A percentile compares a stretch with the other conserved stretches of the same genome.
phyloP scores from a whole-genome alignment of 2,113 vertebrate species.

The Vulpes ferrilata region DNA sequence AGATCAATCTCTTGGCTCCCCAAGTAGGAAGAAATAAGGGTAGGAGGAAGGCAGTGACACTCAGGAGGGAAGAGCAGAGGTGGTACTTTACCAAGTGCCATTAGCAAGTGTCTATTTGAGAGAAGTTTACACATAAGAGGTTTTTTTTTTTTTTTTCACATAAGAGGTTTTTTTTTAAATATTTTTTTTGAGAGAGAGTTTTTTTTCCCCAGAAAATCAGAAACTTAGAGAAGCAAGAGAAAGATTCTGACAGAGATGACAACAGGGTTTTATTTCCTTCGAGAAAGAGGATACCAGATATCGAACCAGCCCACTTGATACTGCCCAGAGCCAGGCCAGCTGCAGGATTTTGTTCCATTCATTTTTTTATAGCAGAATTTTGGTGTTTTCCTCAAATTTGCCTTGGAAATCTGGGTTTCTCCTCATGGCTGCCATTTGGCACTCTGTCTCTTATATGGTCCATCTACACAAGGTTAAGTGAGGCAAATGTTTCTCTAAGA shows the following conservation, averaged over 20 bases:
- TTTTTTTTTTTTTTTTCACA: too few relatives aligned
- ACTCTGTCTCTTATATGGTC: neutral
- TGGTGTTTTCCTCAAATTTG: neutral
- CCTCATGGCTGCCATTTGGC: neutral
- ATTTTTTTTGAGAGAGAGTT: neutral
- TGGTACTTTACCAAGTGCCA: too few relatives aligned
- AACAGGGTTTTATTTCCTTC: neutral
- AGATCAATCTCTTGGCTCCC: neutral
- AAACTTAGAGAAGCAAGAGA: neutral
- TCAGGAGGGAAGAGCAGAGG: neutral
- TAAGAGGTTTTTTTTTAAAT: neutral
- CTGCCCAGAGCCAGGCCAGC: neutral
- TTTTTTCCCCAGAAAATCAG: neutral
- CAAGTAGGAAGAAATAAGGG: neutral
- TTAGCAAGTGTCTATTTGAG: neutral
- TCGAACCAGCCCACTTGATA: neutral
- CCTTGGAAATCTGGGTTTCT: slow-evolving; percentile 43
- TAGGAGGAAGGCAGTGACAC: neutral
- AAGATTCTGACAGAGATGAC: neutral
- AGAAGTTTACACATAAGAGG: neutral
- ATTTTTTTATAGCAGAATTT: neutral
- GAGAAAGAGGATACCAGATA: neutral
- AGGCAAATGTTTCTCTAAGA: neutral
- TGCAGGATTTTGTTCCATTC: neutral
- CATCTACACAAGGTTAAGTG: neutral